Conservation (phyloP, 2,113 vertebrate genomes). For the Neomonachus schauinslandi region DNA sequence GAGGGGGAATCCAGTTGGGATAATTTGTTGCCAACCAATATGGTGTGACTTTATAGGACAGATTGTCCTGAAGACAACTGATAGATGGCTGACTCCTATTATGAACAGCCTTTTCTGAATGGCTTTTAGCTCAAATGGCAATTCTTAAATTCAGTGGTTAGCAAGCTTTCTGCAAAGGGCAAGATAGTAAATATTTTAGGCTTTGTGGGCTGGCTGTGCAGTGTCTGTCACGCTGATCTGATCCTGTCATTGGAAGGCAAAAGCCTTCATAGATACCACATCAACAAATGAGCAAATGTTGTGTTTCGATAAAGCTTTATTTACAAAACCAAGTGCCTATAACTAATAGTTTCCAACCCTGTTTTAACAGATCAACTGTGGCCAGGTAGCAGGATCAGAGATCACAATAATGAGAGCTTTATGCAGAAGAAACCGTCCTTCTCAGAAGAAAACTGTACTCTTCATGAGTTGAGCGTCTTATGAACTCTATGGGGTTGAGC, state of each 20-base stretch:
- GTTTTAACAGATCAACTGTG: neutral
- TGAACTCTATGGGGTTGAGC: neutral
- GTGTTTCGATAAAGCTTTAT: neutral
- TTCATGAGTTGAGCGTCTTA: neutral
- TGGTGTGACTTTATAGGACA: neutral
- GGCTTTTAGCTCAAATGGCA: neutral
- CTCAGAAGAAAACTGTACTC: neutral
- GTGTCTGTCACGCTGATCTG: neutral
- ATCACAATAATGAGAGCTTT: neutral
- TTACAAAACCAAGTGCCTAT: neutral
- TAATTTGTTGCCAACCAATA: neutral
- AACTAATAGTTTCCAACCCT: neutral
- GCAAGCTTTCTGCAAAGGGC: neutral
- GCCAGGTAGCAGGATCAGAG: neutral
- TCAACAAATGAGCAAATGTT: no score
- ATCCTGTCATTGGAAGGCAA: fast-evolving
- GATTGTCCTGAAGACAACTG: neutral
- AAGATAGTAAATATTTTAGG: neutral
- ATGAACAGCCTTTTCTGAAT: neutral
- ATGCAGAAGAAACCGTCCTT: neutral
- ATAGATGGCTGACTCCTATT: neutral
- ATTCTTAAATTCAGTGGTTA: neutral
- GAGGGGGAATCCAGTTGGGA: neutral
- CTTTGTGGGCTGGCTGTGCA: neutral
- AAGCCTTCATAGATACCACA: neutral